Base-by-base conservation (phyloP, 1,140 invertebrate genomes). In the Papilio glaucus region DNA sequence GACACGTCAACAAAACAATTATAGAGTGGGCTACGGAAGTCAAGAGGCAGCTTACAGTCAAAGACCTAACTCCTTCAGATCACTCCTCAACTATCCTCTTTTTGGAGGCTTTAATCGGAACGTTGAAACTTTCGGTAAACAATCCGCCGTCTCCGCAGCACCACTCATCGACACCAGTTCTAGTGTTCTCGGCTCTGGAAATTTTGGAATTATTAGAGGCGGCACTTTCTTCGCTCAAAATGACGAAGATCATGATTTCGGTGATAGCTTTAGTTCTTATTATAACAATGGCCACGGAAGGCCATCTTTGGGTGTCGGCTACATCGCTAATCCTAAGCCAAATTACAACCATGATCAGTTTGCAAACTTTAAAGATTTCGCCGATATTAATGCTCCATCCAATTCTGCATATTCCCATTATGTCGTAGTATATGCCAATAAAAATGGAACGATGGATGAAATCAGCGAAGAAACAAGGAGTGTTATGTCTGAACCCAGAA, bases 311-410 rank as follows among this genome's bases (percentile, higher is more conserved):
- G 94, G 94, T 57, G 94, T 95, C n/a, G 94, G 87, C n/a, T 89
- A 93, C 49, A 89, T 90, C 39, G 88, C 90, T 0, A 95, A 94
- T 68, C 94, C 94, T 8, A 89, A 94, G 82, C 95, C 95, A 0
- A 93, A 94, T 72, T 94, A 94, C 75, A 95, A 95, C 41, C 96
- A 95, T 80, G 94, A 97, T 78, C 96, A 97, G 82, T 98, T 98
- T 80, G 96, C 97, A 4, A 97, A 98, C 82, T 98, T 98, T 92
- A 94, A 96, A 74, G 97, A 98, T 81, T 98, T 98, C 82, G 97
- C 97, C 0, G 97, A 98, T 79, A 97, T 98, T 29, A 97, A 97
- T 45, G 95, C 96, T 7, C 96, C 96, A 10, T 95, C 96, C 0
- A 96, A 97, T 82, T 95, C 96, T 0, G 96, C 96, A 5, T 97